Percentiles rank a stretch among this genome's conserved stretches.
Evolutionary conservation across 2,797 vertebrate species (phyloP).

Genomic region (Liasis olivaceus): DNA sequence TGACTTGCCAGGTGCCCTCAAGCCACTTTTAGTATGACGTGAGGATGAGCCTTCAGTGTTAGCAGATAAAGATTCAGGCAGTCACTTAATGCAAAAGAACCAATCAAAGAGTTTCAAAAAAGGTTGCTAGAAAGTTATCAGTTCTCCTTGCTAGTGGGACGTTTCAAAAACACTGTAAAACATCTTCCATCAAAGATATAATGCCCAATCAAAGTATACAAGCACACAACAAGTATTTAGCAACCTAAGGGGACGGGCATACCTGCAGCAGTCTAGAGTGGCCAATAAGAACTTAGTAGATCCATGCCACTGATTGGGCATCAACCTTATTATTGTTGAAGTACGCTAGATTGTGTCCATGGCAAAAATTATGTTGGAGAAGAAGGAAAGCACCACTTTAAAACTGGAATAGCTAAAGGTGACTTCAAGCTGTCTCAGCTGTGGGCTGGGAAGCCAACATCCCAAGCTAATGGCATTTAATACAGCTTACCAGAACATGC

Average conservation of each 20-base stretch:
- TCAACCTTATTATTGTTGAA: not conserved
- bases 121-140: not conserved
- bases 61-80: not conserved
- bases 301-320: not conserved
- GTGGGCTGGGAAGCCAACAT: not conserved
- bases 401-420: not conserved
- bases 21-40: not conserved
- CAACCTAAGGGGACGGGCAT: not conserved
- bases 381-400: not conserved
- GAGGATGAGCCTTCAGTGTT: not conserved
- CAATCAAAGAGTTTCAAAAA: not conserved
- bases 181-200: not conserved
- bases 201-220: not conserved
- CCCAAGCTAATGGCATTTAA: not conserved
- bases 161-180: not conserved
- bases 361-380: not conserved
- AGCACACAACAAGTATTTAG: not conserved
- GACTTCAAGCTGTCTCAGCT: not conserved
- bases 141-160: not conserved
- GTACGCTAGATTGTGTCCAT: not conserved
- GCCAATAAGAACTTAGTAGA: not conserved
- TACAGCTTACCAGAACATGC: not conserved
- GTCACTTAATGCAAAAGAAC: not conserved
- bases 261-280: not conserved
- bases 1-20: not conserved